Conservation (phyloP, 2,888 invertebrate species). For the Phyto melanocephala region DNA sequence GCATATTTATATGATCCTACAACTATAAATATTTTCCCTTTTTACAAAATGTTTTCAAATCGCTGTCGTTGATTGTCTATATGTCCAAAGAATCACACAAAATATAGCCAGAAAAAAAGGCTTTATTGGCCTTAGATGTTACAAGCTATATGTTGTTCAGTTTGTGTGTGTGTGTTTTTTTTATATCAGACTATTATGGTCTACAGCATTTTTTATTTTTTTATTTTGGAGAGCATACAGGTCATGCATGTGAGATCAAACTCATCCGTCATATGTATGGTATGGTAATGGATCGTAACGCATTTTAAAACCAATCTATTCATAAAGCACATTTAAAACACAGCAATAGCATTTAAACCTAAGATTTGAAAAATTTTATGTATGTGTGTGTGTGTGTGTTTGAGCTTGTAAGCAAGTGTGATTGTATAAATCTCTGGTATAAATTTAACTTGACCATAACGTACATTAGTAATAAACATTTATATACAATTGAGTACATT, state of each 20-base stretch:
- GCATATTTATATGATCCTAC: background rate
- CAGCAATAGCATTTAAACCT: constrained; percentile 36
- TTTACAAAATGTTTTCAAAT: constrained; percentile 28
- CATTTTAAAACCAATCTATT: constrained; percentile 65
- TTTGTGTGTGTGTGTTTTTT: background rate
- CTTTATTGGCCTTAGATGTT: background rate
- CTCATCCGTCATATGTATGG: constrained; percentile 75
- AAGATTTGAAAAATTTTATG: background rate
- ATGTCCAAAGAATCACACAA: constrained; percentile 6
- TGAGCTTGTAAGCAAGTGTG: background rate
- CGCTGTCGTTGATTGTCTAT: constrained; percentile 57
- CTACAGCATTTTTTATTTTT: background rate
- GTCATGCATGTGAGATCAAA: constrained; percentile 78
- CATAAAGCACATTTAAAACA: constrained; percentile 49
- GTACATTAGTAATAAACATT: constrained; percentile 64
- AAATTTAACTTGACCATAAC: constrained; percentile 50
- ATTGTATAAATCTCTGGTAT: constrained; percentile 36
- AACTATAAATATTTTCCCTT: background rate
- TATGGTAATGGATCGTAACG: constrained; percentile 65
- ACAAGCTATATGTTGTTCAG: background rate
- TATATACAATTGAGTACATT: constrained; percentile 64
- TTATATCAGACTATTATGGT: background rate
- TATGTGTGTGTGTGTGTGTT: background rate
- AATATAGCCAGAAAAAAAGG: background rate
- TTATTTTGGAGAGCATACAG: constrained; percentile 65